Evolutionary conservation across 2,888 invertebrate genomes (phyloP).

Genomic region (Ectobius pallidus): DNA sequence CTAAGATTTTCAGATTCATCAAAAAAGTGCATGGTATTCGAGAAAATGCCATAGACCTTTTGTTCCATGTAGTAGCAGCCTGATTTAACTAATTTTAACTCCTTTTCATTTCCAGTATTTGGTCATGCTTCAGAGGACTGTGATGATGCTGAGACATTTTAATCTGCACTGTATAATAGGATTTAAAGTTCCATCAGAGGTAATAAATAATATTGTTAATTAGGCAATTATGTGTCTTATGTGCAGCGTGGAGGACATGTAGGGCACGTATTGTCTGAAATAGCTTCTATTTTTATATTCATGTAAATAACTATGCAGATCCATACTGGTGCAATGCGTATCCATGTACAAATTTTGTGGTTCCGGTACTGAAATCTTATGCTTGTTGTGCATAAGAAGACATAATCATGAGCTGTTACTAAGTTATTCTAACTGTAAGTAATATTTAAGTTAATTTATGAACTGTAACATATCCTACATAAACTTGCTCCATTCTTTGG

Average conservation of each 20-base stretch:
- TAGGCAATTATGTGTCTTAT: neutral
- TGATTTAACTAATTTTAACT: no score
- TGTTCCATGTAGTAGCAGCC: no score
- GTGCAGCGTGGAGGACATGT: no score
- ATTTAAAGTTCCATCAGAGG: neutral
- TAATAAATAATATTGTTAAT: neutral
- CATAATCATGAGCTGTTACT: no score
- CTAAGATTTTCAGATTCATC: no score
- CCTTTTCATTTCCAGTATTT: conserved; percentile 84
- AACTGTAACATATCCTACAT: no score
- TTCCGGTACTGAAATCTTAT: neutral
- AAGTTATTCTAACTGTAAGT: no score
- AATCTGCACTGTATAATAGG: conserved; percentile 46
- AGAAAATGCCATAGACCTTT: no score
- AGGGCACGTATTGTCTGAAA: no score
- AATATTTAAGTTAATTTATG: no score
- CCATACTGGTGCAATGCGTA: neutral
- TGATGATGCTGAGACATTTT: conserved; percentile 85
- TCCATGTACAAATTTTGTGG: neutral
- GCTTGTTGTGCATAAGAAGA: neutral
- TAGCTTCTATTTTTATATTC: conserved; percentile 15
- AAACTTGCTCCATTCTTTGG: no score
- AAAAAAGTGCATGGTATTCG: no score
- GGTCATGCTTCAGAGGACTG: conserved; percentile 88
- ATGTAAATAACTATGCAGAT: neutral